These are phyloP conservation scores for Ciconia boyciana DNA, from an alignment of 2,113 vertebrate genomes.

Conservation along the genomic window DNA sequence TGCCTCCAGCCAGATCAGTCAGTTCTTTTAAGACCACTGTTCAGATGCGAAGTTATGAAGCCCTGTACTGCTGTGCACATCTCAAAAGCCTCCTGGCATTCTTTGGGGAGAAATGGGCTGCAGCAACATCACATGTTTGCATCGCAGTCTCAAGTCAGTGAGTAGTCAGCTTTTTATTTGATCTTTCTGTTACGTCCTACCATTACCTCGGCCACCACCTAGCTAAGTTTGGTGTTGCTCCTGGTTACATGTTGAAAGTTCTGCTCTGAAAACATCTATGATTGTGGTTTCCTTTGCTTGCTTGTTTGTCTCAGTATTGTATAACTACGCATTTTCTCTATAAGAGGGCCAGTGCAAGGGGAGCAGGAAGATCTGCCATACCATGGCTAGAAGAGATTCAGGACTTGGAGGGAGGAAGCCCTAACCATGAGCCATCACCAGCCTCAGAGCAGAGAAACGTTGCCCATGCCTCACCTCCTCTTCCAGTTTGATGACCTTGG, in stretches of 20 bases:
- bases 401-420: neutral
- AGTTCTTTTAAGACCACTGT: neutral
- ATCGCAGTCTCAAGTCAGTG: neutral
- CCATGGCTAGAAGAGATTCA: neutral
- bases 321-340: neutral
- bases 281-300: neutral
- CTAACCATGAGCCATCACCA: neutral
- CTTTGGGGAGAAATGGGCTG: neutral
- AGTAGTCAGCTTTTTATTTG: neutral
- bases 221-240: neutral
- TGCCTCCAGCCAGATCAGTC: neutral
- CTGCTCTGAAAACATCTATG: neutral
- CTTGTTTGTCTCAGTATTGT: neutral
- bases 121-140: neutral
- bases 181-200: neutral
- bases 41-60: neutral
- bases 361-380: neutral
- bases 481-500: conserved; percentile 82
- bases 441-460: neutral
- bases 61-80: neutral
- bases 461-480: conserved; percentile 76
- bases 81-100: neutral
- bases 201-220: neutral
- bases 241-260: neutral
- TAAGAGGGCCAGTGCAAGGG: neutral